phyloP scores from a whole-genome alignment of 2,888 invertebrate species.

The Sipha maydis region DNA sequence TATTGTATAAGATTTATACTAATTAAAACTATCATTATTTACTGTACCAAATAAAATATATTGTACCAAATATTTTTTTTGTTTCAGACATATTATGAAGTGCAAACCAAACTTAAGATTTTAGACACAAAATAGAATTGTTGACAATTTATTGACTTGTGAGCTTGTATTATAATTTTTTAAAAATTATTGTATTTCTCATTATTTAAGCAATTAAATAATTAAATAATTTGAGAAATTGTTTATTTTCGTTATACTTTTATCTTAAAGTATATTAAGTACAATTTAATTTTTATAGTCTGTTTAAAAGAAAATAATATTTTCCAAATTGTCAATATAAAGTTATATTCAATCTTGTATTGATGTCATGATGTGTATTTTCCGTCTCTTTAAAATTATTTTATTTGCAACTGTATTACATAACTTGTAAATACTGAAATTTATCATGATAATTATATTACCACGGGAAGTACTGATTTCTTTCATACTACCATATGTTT shows the following conservation, averaged over 20 bases:
- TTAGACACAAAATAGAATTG: slow-evolving; percentile 66
- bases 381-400: slow-evolving; percentile 18
- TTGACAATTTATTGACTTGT: not conserved
- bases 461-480: slow-evolving; percentile 6
- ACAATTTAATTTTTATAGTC: not conserved
- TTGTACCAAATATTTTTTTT: slow-evolving; percentile 66
- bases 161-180: slow-evolving; percentile 32
- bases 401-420: slow-evolving; percentile 26
- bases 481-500: slow-evolving; percentile 12
- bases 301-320: not conserved
- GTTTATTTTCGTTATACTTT: slow-evolving; percentile 17
- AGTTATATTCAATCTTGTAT: not conserved
- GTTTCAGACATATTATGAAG: slow-evolving; percentile 86
- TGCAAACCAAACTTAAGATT: slow-evolving; percentile 87
- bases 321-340: not conserved
- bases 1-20: not conserved
- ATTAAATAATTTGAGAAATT: not conserved
- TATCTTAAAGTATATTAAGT: not conserved
- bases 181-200: not conserved
- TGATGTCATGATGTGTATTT: not conserved
- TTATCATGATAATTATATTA: not conserved
- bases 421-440: slow-evolving; percentile 43
- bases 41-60: no score
- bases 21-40: not conserved
- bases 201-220: not conserved